phyloP scores from a whole-genome alignment of 23 tunicate species.

The Ascidia mentula region DNA sequence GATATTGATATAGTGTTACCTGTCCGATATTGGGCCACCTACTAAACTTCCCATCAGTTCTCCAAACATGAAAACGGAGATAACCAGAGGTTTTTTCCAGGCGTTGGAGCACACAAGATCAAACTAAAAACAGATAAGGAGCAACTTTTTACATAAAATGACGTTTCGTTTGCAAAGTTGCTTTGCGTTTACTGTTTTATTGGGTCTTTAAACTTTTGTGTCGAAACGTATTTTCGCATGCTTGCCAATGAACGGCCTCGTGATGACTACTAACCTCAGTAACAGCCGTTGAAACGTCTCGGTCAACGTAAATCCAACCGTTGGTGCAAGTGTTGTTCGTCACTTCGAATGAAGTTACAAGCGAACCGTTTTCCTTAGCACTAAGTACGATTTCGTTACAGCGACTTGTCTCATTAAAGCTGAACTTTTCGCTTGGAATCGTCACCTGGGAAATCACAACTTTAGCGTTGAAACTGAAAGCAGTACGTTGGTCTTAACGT shows the following conservation, averaged over 20 bases:
- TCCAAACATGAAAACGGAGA: slow-evolving; percentile 30
- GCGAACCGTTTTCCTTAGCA: neutral
- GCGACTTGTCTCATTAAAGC: no score
- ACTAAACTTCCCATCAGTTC: slow-evolving; percentile 27
- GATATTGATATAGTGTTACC: slow-evolving; percentile 7
- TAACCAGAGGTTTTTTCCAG: slow-evolving; percentile 15
- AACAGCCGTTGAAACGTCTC: neutral
- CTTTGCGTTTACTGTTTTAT: no score
- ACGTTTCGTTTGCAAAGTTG: no score
- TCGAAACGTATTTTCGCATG: no score
- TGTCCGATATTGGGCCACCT: slow-evolving; percentile 34
- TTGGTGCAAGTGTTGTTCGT: neutral
- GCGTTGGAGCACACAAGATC: slow-evolving; percentile 19
- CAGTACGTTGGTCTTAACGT: no score
- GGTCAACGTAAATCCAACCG: slow-evolving; percentile 1
- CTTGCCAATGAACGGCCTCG: no score
- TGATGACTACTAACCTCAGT: slow-evolving; percentile 24
- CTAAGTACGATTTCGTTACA: neutral
- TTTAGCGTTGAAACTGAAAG: no score
- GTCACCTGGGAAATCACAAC: no score
- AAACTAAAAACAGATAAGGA: slow-evolving; percentile 1
- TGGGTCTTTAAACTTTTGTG: no score
- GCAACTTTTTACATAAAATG: neutral
- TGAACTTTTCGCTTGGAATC: no score
- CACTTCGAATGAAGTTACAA: neutral